Base-by-base conservation (phyloP, 2,113 vertebrate genomes). In the Rhipidura dahli region DNA sequence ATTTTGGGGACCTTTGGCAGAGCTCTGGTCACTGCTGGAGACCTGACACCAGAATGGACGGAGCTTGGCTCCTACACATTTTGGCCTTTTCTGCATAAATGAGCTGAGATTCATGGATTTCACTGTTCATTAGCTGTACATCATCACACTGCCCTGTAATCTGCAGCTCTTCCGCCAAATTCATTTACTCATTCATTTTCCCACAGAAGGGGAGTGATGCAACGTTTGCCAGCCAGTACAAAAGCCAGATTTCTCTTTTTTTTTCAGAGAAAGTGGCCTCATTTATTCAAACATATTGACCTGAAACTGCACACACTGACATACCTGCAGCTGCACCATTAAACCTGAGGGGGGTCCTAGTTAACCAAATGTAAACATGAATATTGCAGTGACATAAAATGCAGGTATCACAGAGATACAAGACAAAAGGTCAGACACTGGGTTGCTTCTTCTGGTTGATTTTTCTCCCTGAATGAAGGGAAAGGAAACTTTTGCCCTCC, bases 261-360 rank as follows among this genome's bases (percentile, higher is more conserved):
- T 72, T 27, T 69, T 6, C 14, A 68, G 64, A 54, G 60, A 31
- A 92, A 89, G 54, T 47, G 68, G 39, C 90, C 76, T 92, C 83
- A 77, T 95, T 94, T 93, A 78, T 83, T 83, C 51, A 9, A 89
- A 87, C 76, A 71, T 83, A 83, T 78, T 93, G 95, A 94, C 95
- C 94, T 66, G 79, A 70, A 89, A 76, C 66, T 26, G 15, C 1
- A 2, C 64, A 30, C 15, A 4, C 68, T 83, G 91, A 66, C 47
- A 44, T 24, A 92, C 83, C 70, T 88, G 88, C 87, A 91, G 83
- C 92, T 14, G 7, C 47, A 4, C 22, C 13, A 10, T 50, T 33
- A 76, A 89, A 19, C 50, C 89, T 92, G 63, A 50, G 23, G 50
- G 23, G 50, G 79, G 50, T 28, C 69, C 78, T 2, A 28, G 60